Conservation (phyloP, 2,888 invertebrate species). For the Catotricha subobsoleta region DNA sequence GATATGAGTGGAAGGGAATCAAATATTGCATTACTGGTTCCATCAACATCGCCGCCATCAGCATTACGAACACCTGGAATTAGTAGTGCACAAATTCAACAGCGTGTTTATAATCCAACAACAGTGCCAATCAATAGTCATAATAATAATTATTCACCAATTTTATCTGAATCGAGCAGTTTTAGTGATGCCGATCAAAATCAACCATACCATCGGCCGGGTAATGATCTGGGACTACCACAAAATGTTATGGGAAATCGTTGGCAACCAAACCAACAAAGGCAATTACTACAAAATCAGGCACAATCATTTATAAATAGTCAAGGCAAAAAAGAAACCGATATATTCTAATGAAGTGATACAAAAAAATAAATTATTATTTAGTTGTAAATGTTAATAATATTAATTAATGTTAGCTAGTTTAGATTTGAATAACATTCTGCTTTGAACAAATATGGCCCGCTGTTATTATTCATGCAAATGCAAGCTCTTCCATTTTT, state of each 20-base stretch:
- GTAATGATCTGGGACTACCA: neutral
- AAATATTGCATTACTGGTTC: neutral
- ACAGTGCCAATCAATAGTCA: conserved; percentile 18
- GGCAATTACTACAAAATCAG: conserved; percentile 26
- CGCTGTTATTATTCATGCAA: too few species aligned
- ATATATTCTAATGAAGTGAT: conserved; percentile 12
- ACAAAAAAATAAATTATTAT: too few species aligned
- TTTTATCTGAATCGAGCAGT: conserved; percentile 20
- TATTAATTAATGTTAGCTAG: too few species aligned
- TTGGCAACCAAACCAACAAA: conserved; percentile 28
- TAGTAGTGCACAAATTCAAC: conserved; percentile 9
- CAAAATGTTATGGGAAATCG: too few species aligned
- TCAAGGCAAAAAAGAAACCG: conserved; percentile 9
- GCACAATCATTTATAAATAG: conserved; percentile 15
- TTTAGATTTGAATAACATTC: too few species aligned
- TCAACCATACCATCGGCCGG: neutral
- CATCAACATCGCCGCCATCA: neutral
- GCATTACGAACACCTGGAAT: neutral
- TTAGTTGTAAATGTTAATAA: too few species aligned
- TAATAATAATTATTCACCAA: conserved; percentile 8
- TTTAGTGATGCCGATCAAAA: conserved; percentile 14
- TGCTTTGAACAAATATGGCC: too few species aligned
- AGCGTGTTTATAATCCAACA: conserved; percentile 28
- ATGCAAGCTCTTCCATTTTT: too few species aligned
- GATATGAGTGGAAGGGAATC: neutral